Evolutionary conservation across 2,797 vertebrate species (phyloP), one percentile per base, ranked within the genome.

Genomic region (Alectoris magna): DNA sequence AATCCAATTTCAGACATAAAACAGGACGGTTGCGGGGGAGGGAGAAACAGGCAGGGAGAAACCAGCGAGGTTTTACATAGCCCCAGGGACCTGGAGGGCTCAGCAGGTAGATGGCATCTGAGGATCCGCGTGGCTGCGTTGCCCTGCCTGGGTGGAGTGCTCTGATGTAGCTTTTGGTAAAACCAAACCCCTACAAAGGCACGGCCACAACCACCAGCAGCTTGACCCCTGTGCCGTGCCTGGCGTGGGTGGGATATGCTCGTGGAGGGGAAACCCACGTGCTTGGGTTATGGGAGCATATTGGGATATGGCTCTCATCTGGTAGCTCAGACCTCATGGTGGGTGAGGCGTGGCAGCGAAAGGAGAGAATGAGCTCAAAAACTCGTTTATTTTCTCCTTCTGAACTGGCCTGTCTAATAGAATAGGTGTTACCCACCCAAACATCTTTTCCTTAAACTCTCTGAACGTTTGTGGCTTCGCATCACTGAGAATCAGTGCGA

Each of bases 1-100:
- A 91, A 87, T 83, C 62, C 79, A 9, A 3, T 93, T 95, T 82
- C 92, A 95, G 89, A 66, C 82, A 27, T 31, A 77, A 84, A 95
- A n/a, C 80, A 55, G 43, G 2, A 4, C 0, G 63, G 84, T 88
- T 0, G 90, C 69, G 92, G 86, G 58, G 74, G 68, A 73, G 83
- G 90, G 64, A 72, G 83, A 63, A 58, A 70, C 18, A 44, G 53
- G 27, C 46, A 36, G 64, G 93, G 87, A 80, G 94, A 59, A 87
- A 87, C 48, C 85, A 2, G 2, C 21, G 29, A 9, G 70, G 46
- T 67, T 86, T 88, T 49, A 9, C 78, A 73, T 68, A 60, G 74
- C 89, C 91, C 23, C 39, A 48, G 84, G 88, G 77, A 88, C 43
- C 7, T 2, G 78, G 41, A 68, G 3, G 6, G 34, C 56, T 75